Evolutionary conservation across 2,797 vertebrate genomes (phyloP).

Genomic region (Enteromius paludinosus): DNA sequence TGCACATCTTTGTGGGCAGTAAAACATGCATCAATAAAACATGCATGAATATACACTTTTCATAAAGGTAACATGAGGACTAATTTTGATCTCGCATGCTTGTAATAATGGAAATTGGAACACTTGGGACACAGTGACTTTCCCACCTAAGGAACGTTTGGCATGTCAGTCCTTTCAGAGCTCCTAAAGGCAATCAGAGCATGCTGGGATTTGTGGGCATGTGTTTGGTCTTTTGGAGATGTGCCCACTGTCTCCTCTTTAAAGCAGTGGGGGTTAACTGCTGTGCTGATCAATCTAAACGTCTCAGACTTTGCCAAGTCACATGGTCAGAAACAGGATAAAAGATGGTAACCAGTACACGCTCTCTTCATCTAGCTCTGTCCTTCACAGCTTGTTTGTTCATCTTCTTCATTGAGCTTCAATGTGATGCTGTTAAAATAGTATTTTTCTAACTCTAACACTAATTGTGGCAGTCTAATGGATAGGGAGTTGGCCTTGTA

Average conservation of each 20-base stretch:
- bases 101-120: not conserved
- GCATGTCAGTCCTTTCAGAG: not conserved
- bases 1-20: not conserved
- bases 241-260: slow-evolving; percentile 12
- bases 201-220: slow-evolving; percentile 9
- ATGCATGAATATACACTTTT: not conserved
- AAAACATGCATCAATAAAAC: not conserved
- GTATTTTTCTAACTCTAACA: not conserved
- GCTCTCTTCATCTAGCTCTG: not conserved
- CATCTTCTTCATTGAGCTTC: not conserved
- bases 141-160: slow-evolving; percentile 6
- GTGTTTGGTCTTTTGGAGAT: not conserved
- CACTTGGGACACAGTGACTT: not conserved
- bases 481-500: too few species aligned
- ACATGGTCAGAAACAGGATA: not conserved
- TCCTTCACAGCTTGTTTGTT: slow-evolving; percentile 1
- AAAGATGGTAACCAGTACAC: not conserved
- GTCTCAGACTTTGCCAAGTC: slow-evolving; percentile 31
- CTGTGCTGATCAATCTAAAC: slow-evolving; percentile 26
- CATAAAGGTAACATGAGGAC: not conserved
- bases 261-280: slow-evolving; percentile 9
- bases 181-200: slow-evolving; percentile 20
- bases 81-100: not conserved
- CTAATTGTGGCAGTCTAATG: not conserved
- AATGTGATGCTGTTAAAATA: not conserved